These are phyloP conservation scores for Monochamus alternatus DNA, from an alignment of 2,888 invertebrate genomes.

Conservation along the genomic window DNA sequence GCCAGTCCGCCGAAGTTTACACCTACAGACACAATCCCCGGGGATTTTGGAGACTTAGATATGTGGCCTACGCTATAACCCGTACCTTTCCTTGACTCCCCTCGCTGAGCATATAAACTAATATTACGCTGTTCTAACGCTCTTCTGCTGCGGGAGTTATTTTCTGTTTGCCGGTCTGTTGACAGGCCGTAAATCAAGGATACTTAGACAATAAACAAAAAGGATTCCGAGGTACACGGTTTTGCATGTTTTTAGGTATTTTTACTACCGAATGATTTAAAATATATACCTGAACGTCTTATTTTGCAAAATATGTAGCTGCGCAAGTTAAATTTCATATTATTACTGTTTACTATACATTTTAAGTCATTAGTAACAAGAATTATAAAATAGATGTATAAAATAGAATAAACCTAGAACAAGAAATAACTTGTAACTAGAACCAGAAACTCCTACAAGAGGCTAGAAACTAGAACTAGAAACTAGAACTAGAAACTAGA, in stretches of 20 bases:
- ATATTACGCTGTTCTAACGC: conserved; percentile 17
- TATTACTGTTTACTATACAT: too few relatives aligned
- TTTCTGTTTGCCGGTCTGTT: background rate
- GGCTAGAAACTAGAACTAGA: too few relatives aligned
- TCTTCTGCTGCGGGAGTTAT: conserved; percentile 22
- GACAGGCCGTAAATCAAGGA: conserved; percentile 12
- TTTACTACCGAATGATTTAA: too few relatives aligned
- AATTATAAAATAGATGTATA: too few relatives aligned
- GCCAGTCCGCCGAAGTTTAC: conserved; percentile 47
- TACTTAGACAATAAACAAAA: conserved; percentile 13
- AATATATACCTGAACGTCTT: too few relatives aligned
- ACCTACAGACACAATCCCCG: conserved; percentile 43
- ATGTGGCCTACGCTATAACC: conserved; percentile 38
- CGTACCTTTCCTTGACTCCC: conserved; percentile 21
- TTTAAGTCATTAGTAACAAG: too few relatives aligned
- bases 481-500: too few relatives aligned
- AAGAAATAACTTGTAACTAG: too few relatives aligned
- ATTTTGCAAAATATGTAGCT: too few relatives aligned
- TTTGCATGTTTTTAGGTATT: background rate
- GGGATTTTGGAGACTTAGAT: conserved; percentile 44
- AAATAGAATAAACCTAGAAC: too few relatives aligned
- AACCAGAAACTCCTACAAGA: too few relatives aligned
- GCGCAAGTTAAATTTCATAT: too few relatives aligned
- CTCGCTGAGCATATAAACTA: conserved; percentile 26
- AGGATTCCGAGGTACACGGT: background rate